Evolutionary conservation across 30 jellyfish, hydroid and myxozoan genomes (phyloP), one percentile per base, ranked within the genome.

Genomic region (Phacellophora camtschatica): DNA sequence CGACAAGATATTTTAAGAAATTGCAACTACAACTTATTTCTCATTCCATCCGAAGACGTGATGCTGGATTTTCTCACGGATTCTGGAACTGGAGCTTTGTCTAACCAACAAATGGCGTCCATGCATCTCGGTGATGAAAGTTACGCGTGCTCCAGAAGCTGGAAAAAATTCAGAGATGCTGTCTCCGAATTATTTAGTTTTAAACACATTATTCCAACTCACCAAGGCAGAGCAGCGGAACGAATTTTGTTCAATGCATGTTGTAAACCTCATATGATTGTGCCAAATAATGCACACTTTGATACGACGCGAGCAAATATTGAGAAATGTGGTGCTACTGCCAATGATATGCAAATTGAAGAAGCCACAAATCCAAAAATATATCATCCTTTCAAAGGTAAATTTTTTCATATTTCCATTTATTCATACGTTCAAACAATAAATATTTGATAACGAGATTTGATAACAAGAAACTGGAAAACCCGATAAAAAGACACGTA

Each of bases 141-240:
- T 54, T 84, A 84, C 65, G 88, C 95, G 1, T 67, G 88, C 23
- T 71, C 88, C 24, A 61, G 42, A 27, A 84, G 95, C 37, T 84
- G 95, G 95, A 71, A 73, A 61, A 63, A 48, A 20, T 84, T 84
- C 78, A 81, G 50, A 55, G 45, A 20, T n/a, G 88, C 95, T 25
- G 95, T 84, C 20, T 8, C 64, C 1, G 77, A 84, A 8, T 45
- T 84, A 57, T 84, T 84, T 61, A 53, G 31, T 23, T 73, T 71
- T 71, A 84, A 84, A 63, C 88, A 84, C 69, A 30, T 84, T 45
- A 57, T 84, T 36, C 95, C 95, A 22, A 71, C 88, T 1, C 95
- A 84, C 56, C 95, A 84, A 33, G 95, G 95, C 32, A 35, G 95
- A 20, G 95, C 95, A 7, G 95, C 95, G 1, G 95, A 84, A 33